A percentile compares a stretch with the other conserved stretches of the same genome.
Conservation (phyloP, 1,140 invertebrate genomes). For the Oscheius sp. region DNA sequence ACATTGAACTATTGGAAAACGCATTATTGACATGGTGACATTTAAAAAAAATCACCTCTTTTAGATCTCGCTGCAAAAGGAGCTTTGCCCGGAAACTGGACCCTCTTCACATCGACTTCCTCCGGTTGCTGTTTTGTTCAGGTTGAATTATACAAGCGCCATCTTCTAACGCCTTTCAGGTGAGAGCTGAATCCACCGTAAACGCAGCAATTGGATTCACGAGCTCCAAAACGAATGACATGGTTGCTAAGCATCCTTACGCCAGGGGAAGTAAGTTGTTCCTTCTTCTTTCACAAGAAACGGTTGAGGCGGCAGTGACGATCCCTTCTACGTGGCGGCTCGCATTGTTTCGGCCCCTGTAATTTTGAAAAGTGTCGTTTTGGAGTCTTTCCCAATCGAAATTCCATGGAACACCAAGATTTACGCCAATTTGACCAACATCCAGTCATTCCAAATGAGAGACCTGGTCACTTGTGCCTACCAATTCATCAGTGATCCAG, state of each 20-base stretch:
- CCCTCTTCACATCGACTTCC: background rate
- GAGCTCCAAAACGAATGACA: background rate
- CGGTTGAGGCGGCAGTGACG: background rate
- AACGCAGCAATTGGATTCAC: background rate
- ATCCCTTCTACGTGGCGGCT: background rate
- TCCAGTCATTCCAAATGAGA: background rate
- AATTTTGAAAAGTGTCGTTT: background rate
- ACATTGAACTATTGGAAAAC: too few relatives aligned
- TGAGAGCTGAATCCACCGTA: background rate
- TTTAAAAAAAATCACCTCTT: too few relatives aligned
- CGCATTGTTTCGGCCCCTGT: background rate
- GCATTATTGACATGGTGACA: too few relatives aligned
- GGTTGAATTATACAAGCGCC: too few relatives aligned
- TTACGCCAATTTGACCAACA: background rate
- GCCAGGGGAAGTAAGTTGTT: too few relatives aligned
- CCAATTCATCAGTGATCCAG: background rate
- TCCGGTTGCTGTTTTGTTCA: background rate
- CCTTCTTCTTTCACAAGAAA: background rate
- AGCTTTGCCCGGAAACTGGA: background rate
- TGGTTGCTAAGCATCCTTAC: too few relatives aligned
- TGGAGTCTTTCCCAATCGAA: background rate
- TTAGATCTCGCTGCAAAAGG: too few relatives aligned
- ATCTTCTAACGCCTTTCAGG: too few relatives aligned
- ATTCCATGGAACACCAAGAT: background rate
- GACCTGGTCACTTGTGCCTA: background rate